Evolutionary conservation across 2,888 invertebrate species (phyloP).

Genomic region (Amiota mariae): DNA sequence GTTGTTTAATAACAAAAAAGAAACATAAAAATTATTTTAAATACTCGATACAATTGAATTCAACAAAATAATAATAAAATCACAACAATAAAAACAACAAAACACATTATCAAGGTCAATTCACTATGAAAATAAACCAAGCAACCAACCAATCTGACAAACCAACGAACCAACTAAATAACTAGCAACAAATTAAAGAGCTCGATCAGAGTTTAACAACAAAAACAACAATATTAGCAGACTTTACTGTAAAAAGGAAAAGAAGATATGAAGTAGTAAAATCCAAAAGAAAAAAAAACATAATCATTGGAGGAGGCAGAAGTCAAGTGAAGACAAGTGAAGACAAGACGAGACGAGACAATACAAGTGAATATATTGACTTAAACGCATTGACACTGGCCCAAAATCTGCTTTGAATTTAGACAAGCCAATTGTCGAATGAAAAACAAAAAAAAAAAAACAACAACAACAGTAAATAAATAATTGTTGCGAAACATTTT

Average conservation of each 20-base stretch:
- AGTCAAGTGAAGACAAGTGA: conserved; percentile 36
- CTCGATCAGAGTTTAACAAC: not conserved
- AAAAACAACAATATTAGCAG: not conserved
- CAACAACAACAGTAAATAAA: conserved; percentile 42
- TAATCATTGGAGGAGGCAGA: not conserved
- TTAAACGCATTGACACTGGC: conserved; percentile 58
- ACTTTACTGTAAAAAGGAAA: conserved; percentile 3
- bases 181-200: no score
- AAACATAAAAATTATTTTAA: conserved; percentile 28
- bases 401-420: conserved; percentile 53
- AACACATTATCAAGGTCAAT: conserved; percentile 54
- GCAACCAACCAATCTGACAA: not conserved
- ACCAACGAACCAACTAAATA: conserved; percentile 6
- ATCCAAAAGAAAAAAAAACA: no score
- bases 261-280: not conserved
- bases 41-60: conserved; percentile 58
- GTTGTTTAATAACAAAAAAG: conserved; percentile 5
- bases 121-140: conserved; percentile 37
- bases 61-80: conserved; percentile 47
- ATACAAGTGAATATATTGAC: conserved; percentile 1
- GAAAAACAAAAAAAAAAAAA: conserved; percentile 32
- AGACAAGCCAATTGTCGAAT: conserved; percentile 39
- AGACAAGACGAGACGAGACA: conserved; percentile 27
- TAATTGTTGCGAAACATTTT: conserved; percentile 59
- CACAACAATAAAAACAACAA: conserved; percentile 36